These are phyloP conservation scores for Cavia porcellus DNA, from an alignment of 2,113 vertebrate species.

Conservation along the genomic window DNA sequence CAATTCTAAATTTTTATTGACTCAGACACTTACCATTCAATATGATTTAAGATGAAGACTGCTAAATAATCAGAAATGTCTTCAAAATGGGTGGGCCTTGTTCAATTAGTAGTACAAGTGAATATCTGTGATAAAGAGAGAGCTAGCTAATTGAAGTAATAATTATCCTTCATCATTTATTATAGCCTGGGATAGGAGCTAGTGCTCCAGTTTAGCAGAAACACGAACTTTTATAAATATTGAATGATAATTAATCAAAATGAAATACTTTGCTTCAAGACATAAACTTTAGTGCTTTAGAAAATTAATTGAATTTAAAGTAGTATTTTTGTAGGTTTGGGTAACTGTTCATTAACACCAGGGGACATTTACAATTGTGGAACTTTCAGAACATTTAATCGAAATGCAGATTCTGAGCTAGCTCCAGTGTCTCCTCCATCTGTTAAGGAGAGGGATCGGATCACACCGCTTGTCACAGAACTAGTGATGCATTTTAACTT, in stretches of 20 bases:
- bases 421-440: not conserved
- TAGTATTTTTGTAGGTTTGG: conserved; percentile 79
- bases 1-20: not conserved
- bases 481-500: not conserved
- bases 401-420: conserved; percentile 29
- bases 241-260: conserved; percentile 83
- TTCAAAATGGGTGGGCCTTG: not conserved
- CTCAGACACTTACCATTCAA: not conserved
- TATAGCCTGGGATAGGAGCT: conserved; percentile 68
- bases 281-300: conserved; percentile 76
- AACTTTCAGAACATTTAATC: conserved; percentile 65
- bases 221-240: conserved; percentile 82
- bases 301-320: conserved; percentile 83
- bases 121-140: not conserved
- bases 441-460: not conserved
- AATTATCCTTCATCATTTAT: conserved; percentile 78
- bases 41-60: not conserved
- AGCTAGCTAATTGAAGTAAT: conserved; percentile 77
- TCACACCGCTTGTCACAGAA: not conserved
- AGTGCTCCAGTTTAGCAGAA: conserved; percentile 69
- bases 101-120: conserved; percentile 43
- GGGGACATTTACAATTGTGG: conserved; percentile 68
- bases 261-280: conserved; percentile 79
- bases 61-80: not conserved
- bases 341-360: conserved; percentile 78